Base-by-base conservation (phyloP, 2,888 invertebrate genomes). In the Morpho helenor region DNA sequence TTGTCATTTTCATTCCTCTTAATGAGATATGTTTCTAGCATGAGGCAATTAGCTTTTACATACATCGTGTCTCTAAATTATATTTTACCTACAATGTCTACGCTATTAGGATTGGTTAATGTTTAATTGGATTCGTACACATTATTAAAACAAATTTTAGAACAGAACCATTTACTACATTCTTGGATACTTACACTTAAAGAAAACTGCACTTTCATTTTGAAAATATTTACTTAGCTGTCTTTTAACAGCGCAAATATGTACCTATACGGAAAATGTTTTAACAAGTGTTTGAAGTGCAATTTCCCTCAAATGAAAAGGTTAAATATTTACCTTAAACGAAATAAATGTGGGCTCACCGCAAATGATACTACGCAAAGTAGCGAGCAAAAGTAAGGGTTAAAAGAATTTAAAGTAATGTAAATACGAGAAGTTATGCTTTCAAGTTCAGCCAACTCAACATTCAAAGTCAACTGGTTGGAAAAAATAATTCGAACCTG, bases 381-480 rank as follows among this genome's bases (percentile, higher is more conserved):
- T 82, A 82, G 76, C 78, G 73, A 70, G 82, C 79, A 80, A 82
- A 82, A 80, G 76, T 82, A 76, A 80, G 79, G 82, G 82, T 77
- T 78, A 80, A 82, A 84, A 86, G 79, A 84, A 83, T 84, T 86
- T 84, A 80, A 84, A 86, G 84, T 82, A 83, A 86, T 82, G 82
- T 84, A 87, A 87, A 85, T 86, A 87, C 79, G 87, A 85, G 84
- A 84, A 85, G 83, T 87, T 87, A 2, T 84, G 86, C 86, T 84
- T 84, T 85, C 80, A 78, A 86, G 84, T 85, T 85, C 79, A 78
- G 72, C 82, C 78, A 84, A 81, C 87, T 84, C 80, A 75, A 84
- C 82, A 87, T 89, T 90, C 84, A 82, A 78, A 84, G 76, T 88
- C 88, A 89, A 87, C 87, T 88, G 84, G 78, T 74, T 87, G 88